These are phyloP conservation scores for Tribolium madens DNA, from an alignment of 1,140 invertebrate species.

Conservation along the genomic window DNA sequence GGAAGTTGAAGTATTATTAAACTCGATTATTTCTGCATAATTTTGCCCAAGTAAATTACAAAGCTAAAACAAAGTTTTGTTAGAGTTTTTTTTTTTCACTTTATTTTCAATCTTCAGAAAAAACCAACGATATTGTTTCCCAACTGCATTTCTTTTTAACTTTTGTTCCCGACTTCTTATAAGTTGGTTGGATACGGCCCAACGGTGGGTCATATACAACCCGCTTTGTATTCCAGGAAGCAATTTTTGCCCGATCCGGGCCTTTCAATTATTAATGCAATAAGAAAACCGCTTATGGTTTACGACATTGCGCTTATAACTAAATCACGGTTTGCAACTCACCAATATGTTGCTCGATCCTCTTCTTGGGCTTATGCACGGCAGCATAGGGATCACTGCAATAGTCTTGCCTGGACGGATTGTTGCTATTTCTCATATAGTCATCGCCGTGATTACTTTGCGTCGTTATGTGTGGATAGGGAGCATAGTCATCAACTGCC, in stretches of 20 bases:
- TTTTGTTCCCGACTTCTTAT: neutral
- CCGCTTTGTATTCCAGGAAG: neutral
- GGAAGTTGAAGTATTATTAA: too few species aligned
- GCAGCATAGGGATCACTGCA: constrained; percentile 87
- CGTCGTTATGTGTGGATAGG: constrained; percentile 81
- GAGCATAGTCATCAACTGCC: constrained; percentile 86
- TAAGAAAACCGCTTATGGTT: constrained; percentile 9
- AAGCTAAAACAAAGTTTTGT: too few species aligned
- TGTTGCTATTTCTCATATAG: constrained; percentile 80
- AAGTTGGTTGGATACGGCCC: neutral
- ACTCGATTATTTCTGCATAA: too few species aligned
- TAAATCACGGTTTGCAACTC: constrained; percentile 62
- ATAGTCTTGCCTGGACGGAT: constrained; percentile 86
- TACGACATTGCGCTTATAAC: neutral
- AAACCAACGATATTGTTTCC: neutral
- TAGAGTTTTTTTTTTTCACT: too few species aligned
- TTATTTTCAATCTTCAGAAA: too few species aligned
- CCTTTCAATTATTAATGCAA: constrained; percentile 11
- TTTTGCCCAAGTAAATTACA: too few species aligned
- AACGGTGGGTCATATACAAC: neutral
- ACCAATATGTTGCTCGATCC: constrained; percentile 84
- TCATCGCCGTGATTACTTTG: constrained; percentile 74
- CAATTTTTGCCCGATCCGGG: neutral
- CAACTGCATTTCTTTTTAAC: neutral
- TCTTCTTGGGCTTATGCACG: constrained; percentile 88